These are phyloP conservation scores for Parthenolecanium corni DNA, from an alignment of 2,888 invertebrate species.

Conservation along the genomic window DNA sequence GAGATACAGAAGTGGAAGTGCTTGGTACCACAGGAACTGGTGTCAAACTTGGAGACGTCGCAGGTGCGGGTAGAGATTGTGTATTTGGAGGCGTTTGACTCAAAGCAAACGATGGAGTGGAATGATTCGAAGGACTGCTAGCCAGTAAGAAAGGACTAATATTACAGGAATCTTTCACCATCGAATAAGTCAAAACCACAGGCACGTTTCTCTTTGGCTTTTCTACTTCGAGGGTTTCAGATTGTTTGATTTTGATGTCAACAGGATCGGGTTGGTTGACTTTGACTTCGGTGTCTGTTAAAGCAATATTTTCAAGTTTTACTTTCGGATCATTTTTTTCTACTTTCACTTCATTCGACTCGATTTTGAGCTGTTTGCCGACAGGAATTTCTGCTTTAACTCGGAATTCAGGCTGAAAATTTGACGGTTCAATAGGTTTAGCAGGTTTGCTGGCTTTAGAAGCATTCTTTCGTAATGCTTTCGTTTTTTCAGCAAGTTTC, in stretches of 20 bases:
- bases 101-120: too few relatives aligned
- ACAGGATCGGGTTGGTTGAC: too few relatives aligned
- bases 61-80: background rate
- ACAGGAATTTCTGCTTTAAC: background rate
- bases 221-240: background rate
- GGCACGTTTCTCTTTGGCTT: background rate
- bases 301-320: background rate
- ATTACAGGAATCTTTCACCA: background rate
- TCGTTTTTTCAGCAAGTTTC: conserved; percentile 9
- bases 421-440: background rate
- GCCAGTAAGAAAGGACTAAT: too few relatives aligned
- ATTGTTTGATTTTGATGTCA: too few relatives aligned
- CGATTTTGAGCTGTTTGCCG: background rate
- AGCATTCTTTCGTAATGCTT: conserved; percentile 1
- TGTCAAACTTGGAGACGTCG: background rate
- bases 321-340: background rate
- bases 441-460: background rate
- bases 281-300: too few relatives aligned
- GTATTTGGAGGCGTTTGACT: background rate
- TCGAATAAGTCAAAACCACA: background rate
- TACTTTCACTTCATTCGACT: background rate
- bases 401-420: background rate
- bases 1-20: too few relatives aligned
- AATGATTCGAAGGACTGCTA: too few relatives aligned
- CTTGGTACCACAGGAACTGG: background rate